phyloP scores from a whole-genome alignment of 1,140 invertebrate genomes.

The Protaetia brevitarsis region DNA sequence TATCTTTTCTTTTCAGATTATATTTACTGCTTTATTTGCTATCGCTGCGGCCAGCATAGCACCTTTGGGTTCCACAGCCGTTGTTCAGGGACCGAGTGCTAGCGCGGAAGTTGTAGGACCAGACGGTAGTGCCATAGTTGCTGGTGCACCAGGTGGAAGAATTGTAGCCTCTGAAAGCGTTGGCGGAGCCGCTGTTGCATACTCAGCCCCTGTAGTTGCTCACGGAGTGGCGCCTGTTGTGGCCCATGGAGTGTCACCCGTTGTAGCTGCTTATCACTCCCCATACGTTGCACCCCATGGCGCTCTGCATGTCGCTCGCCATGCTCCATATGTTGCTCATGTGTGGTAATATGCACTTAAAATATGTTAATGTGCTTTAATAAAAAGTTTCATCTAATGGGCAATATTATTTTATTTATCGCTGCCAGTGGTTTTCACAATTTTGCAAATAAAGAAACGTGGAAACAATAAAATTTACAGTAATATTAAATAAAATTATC shows the following conservation, averaged over 20 bases:
- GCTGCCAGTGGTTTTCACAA: too few species aligned
- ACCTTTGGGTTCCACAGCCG: slow-evolving; percentile 13
- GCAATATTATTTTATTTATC: too few species aligned
- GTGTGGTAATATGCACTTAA: background rate
- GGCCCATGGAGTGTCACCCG: background rate
- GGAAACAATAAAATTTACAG: too few species aligned
- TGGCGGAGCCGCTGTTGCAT: slow-evolving; percentile 22
- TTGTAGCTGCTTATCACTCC: background rate
- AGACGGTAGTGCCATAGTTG: slow-evolving; percentile 29
- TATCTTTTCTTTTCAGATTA: background rate
- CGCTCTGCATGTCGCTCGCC: too few species aligned
- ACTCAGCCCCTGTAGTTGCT: slow-evolving; percentile 23
- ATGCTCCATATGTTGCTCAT: background rate
- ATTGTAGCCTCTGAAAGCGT: slow-evolving; percentile 25
- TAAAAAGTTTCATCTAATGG: too few species aligned
- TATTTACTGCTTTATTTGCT: background rate
- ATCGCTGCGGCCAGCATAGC: background rate
- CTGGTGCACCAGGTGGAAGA: slow-evolving; percentile 23
- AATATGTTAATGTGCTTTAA: too few species aligned
- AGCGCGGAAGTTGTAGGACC: slow-evolving; percentile 29
- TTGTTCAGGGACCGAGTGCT: slow-evolving; percentile 30
- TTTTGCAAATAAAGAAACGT: too few species aligned
- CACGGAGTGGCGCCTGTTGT: slow-evolving; percentile 21
- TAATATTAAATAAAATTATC: too few species aligned
- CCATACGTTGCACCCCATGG: too few species aligned